Percentiles rank a stretch among this genome's conserved stretches.
Conservation (phyloP, 2,888 invertebrate species). For the Coleophora flavipennella region DNA sequence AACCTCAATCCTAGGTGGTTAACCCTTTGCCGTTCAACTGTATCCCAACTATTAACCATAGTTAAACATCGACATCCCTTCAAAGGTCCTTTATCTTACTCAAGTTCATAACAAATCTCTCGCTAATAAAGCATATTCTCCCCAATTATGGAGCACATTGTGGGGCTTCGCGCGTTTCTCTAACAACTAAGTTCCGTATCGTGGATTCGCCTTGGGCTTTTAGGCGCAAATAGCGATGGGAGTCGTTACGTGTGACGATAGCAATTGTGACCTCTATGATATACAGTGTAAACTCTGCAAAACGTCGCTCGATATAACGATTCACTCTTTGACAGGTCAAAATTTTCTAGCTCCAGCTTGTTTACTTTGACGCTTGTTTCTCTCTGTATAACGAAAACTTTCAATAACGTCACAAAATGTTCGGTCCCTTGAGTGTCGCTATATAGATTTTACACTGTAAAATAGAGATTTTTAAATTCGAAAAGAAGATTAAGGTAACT, state of each 20-base stretch:
- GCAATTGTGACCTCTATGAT: background rate
- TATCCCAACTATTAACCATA: slow-evolving; percentile 9
- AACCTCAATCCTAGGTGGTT: background rate
- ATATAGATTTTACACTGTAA: too few relatives aligned
- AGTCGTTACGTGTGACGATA: slow-evolving; percentile 11
- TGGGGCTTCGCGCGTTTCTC: slow-evolving; percentile 18
- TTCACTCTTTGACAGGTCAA: too few relatives aligned
- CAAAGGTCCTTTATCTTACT: slow-evolving; percentile 38
- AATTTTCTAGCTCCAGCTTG: too few relatives aligned
- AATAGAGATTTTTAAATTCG: too few relatives aligned
- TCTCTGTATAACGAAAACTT: too few relatives aligned
- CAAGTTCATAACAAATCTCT: slow-evolving; percentile 41
- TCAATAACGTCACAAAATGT: too few relatives aligned
- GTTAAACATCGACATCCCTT: slow-evolving; percentile 32
- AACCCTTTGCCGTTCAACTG: slow-evolving; percentile 4
- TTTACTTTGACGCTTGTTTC: too few relatives aligned
- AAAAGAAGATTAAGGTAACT: too few relatives aligned
- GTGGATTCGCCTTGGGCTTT: slow-evolving; percentile 27
- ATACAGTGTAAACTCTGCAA: too few relatives aligned
- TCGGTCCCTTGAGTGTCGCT: too few relatives aligned
- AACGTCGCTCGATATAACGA: too few relatives aligned
- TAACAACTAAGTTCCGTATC: slow-evolving; percentile 38
- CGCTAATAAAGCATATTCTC: slow-evolving; percentile 39
- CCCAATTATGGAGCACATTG: slow-evolving; percentile 34
- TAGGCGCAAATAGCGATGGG: slow-evolving; percentile 16